Evolutionary conservation across 2,888 invertebrate species (phyloP).

Genomic region (Ophraella communa): DNA sequence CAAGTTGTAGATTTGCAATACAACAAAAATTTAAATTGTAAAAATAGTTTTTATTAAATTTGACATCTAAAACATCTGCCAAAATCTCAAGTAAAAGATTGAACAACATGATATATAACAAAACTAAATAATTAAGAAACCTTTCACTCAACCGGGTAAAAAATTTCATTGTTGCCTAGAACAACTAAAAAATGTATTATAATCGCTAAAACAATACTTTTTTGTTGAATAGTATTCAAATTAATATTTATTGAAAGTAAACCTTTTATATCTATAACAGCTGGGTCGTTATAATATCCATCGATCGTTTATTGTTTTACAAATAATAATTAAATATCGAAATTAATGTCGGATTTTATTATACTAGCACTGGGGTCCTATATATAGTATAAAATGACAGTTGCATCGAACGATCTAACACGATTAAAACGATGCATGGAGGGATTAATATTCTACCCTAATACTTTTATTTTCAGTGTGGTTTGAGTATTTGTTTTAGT

Average conservation of each 20-base stretch:
- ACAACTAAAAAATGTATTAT: not conserved
- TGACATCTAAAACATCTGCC: no score
- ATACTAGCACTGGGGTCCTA: not conserved
- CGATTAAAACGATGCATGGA: not conserved
- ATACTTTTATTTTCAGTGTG: not conserved
- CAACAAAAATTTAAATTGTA: no score
- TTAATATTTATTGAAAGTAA: not conserved
- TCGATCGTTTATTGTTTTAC: not conserved
- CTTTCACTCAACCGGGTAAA: no score
- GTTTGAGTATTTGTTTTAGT: not conserved
- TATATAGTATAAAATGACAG: constrained; percentile 2
- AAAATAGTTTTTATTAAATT: no score
- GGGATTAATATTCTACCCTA: not conserved
- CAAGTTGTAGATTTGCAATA: no score
- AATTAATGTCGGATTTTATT: constrained; percentile 4
- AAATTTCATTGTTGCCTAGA: no score
- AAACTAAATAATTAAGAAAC: no score
- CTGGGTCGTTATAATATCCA: not conserved
- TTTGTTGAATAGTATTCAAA: not conserved
- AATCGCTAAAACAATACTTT: not conserved
- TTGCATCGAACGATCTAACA: not conserved
- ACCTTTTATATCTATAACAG: not conserved
- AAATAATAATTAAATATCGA: constrained; percentile 4
- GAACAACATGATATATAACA: no score
- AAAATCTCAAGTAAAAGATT: no score